A percentile compares a stretch with the other conserved stretches of the same genome.
Evolutionary conservation across 2,113 vertebrate species (phyloP).

Genomic region (Piaya cayana): DNA sequence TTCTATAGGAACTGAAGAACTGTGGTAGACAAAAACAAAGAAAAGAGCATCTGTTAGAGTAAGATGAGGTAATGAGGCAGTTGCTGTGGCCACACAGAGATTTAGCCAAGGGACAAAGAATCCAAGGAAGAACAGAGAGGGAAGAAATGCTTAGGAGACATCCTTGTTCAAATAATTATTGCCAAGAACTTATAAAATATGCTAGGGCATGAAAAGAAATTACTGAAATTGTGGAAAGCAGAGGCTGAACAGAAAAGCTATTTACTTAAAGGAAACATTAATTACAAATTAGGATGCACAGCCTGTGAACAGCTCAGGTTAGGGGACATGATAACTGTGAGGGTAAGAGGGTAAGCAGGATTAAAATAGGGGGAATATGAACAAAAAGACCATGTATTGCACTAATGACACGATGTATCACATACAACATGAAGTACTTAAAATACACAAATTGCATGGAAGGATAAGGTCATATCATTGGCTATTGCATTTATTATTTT

Average conservation of each 20-base stretch:
- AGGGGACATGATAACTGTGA: not conserved
- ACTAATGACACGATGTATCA: not conserved
- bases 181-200: constrained; percentile 43
- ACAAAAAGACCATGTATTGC: not conserved
- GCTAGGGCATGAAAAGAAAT: constrained; percentile 18
- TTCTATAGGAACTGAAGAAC: constrained; percentile 55
- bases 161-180: not conserved
- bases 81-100: not conserved
- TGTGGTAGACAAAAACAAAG: not conserved
- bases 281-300: not conserved
- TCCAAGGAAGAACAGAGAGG: not conserved
- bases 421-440: not conserved
- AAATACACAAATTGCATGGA: not conserved
- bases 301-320: not conserved
- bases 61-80: constrained; percentile 27
- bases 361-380: not conserved
- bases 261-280: constrained; percentile 5
- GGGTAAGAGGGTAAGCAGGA: not conserved
- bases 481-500: not conserved
- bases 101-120: not conserved
- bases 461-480: not conserved
- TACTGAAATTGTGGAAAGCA: not conserved
- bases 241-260: not conserved
- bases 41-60: constrained; percentile 44
- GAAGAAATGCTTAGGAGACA: not conserved